Base-by-base conservation (phyloP, 2,113 vertebrate species). In the Penelope pileata region DNA sequence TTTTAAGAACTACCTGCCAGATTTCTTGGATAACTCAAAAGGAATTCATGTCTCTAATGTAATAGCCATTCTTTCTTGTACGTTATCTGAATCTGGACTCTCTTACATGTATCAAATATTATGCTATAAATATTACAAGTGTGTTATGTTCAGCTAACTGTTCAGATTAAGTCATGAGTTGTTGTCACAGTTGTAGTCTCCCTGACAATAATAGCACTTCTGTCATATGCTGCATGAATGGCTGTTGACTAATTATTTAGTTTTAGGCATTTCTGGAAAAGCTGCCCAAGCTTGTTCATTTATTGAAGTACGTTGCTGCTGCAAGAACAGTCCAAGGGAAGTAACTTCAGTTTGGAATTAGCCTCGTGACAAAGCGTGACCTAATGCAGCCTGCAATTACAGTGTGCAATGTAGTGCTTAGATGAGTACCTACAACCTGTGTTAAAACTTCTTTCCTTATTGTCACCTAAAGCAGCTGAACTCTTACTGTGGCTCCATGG, bases 201-300 rank as follows among this genome's bases (percentile, higher is more conserved):
- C 36, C 30, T 90, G 78, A 91, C 66, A 91, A 53, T 91, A 73
- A 87, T 32, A 89, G 59, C 38, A 53, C 40, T 85, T 85, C 62
- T 83, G 62, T 96, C 84, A 76, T 85, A 79, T 30, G 30, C 70
- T 93, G 40, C 48, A 53, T 85, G 87, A 93, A 93, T 93, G 72
- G 29, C 70, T 91, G 16, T 85, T 94, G 74, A 73, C 82, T 83
- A 58, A 90, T 87, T 91, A 79, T 85, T 42, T 87, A 68, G 62
- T 76, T 91, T 90, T 56, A 79, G 51, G 76, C 17, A 58, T 53
- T 91, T 79, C 69, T 85, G 70, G 27, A 91, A 87, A 76, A 51
- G 48, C 75, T 91, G 58, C 34, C 58, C 56, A 64, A 73, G 26
- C 30, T 75, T 82, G 54, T 92, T 86, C 26, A 54, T 91, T 86